Evolutionary conservation across 2,113 vertebrate genomes (phyloP).

Genomic region (Carollia perspicillata): DNA sequence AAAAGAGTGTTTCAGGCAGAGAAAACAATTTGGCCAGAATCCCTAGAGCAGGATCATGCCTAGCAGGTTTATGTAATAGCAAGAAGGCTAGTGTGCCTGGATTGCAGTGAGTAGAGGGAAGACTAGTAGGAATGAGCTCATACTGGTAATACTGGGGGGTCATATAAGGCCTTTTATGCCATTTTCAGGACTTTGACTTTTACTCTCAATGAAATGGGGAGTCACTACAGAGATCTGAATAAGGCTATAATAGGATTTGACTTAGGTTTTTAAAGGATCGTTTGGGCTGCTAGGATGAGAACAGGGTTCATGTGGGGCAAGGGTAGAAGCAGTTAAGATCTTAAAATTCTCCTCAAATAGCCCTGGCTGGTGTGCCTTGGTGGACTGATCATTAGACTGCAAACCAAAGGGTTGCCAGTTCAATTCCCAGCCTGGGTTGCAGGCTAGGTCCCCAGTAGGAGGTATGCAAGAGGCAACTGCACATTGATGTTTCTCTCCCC

Average conservation of each 20-base stretch:
- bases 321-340: background rate
- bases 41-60: background rate
- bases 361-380: too few relatives aligned
- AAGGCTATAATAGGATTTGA: background rate
- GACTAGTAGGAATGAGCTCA: background rate
- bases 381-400: too few relatives aligned
- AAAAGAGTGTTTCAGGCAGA: background rate
- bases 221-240: background rate
- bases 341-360: background rate
- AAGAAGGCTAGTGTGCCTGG: background rate
- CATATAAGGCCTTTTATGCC: background rate
- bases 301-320: background rate
- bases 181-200: slow-evolving; percentile 3
- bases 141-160: background rate
- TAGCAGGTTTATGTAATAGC: background rate
- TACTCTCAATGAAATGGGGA: background rate
- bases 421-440: too few relatives aligned
- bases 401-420: too few relatives aligned
- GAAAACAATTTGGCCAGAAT: background rate
- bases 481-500: too few relatives aligned
- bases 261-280: background rate
- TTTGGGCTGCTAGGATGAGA: background rate
- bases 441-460: too few relatives aligned
- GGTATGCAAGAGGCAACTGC: too few relatives aligned
- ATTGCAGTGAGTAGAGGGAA: background rate